Conservation (phyloP, 1,140 invertebrate species). For the Homarus americanus region DNA sequence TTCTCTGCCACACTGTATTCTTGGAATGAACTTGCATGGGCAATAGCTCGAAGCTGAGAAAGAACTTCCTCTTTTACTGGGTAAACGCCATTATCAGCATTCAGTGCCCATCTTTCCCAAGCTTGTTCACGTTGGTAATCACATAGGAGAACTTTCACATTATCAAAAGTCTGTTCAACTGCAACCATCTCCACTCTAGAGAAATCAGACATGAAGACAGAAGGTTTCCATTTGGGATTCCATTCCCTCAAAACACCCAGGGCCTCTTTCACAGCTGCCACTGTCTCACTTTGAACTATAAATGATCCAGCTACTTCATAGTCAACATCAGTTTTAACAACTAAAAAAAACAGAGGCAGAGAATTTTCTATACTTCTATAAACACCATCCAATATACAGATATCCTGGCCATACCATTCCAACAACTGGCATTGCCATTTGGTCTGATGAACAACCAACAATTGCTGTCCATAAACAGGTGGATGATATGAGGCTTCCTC, state of each 20-base stretch:
- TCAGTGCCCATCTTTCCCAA: neutral
- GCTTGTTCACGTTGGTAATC: slow-evolving; percentile 25
- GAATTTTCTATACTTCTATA: slow-evolving; percentile 1
- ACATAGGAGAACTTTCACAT: slow-evolving; percentile 2
- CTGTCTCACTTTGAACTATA: slow-evolving; percentile 5
- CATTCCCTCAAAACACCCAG: slow-evolving; percentile 1
- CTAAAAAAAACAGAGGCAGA: slow-evolving; percentile 11
- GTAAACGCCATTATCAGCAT: neutral
- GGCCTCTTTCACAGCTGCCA: slow-evolving; percentile 3
- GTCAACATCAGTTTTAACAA: slow-evolving; percentile 19
- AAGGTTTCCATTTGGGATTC: slow-evolving; percentile 31
- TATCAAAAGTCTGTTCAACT: neutral
- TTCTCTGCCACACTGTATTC: slow-evolving; percentile 29
- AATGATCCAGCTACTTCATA: slow-evolving; percentile 12
- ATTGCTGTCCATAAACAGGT: neutral
- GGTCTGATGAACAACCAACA: slow-evolving; percentile 9
- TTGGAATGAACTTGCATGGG: neutral
- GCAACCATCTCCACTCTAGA: neutral
- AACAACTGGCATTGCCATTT: slow-evolving; percentile 21
- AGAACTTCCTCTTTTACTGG: neutral
- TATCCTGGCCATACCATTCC: neutral
- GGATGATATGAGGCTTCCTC: neutral
- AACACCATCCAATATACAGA: slow-evolving; percentile 4
- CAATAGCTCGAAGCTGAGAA: neutral
- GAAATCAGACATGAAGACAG: slow-evolving; percentile 1